phyloP scores from a whole-genome alignment of 2,888 invertebrate species.

The Thera obeliscata region DNA sequence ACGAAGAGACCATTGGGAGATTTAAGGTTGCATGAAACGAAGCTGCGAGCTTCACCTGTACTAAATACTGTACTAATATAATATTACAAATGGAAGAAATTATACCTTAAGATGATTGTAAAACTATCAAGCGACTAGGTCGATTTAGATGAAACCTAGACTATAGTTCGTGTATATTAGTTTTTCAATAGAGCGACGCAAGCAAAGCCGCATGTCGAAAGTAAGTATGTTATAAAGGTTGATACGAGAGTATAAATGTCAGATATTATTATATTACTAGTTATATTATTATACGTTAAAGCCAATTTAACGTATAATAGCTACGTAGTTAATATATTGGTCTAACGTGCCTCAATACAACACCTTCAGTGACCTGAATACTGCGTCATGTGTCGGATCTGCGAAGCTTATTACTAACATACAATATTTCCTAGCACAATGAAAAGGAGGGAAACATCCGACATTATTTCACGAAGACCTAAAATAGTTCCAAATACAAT shows the following conservation, averaged over 20 bases:
- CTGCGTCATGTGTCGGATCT: constrained; percentile 63
- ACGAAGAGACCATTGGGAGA: too few species aligned
- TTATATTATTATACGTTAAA: constrained; percentile 44
- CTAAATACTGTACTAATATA: too few species aligned
- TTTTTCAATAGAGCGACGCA: too few species aligned
- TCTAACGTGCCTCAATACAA: constrained; percentile 52
- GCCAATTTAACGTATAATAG: constrained; percentile 47
- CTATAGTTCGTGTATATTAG: too few species aligned
- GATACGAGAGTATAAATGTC: constrained; percentile 37
- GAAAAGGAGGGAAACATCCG: neutral
- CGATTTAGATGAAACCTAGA: too few species aligned
- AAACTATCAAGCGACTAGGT: too few species aligned
- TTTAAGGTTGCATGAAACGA: too few species aligned
- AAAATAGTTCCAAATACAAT: constrained; percentile 10
- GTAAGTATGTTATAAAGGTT: constrained; percentile 1
- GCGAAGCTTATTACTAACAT: constrained; percentile 24
- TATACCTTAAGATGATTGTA: too few species aligned
- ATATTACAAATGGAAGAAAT: too few species aligned
- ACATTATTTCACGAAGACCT: constrained; percentile 38
- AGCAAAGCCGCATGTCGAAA: neutral
- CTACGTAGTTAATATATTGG: constrained; percentile 49
- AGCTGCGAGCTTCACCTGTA: too few species aligned
- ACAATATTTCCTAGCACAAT: neutral
- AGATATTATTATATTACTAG: constrained; percentile 47
- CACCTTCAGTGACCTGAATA: constrained; percentile 62